A percentile compares a stretch with the other conserved stretches of the same genome.
Conservation (phyloP, 2,113 vertebrate genomes). For the Caranx ignobilis region DNA sequence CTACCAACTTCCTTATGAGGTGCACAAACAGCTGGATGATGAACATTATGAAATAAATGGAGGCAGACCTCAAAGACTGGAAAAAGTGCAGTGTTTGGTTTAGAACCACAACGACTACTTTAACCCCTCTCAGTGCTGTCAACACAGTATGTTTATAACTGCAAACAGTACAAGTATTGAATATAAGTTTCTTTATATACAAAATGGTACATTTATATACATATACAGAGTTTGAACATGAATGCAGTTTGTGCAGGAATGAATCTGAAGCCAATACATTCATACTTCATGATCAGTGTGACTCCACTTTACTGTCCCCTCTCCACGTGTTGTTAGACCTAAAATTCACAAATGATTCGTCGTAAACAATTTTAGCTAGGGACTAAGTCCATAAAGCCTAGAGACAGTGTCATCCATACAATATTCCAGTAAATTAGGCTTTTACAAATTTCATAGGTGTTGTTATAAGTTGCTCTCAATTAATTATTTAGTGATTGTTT, state of each 20-base stretch:
- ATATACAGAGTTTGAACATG: slow-evolving; percentile 68
- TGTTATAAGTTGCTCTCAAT: slow-evolving; percentile 15
- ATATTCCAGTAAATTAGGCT: slow-evolving; percentile 37
- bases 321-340: slow-evolving; percentile 28
- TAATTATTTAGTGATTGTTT: not conserved
- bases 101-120: slow-evolving; percentile 63
- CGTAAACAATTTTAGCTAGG: slow-evolving; percentile 62
- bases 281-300: slow-evolving; percentile 49
- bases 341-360: slow-evolving; percentile 36
- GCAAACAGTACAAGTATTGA: slow-evolving; percentile 79
- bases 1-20: slow-evolving; percentile 41
- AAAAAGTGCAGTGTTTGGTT: slow-evolving; percentile 73
- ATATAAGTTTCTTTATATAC: slow-evolving; percentile 81
- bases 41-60: slow-evolving; percentile 38
- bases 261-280: slow-evolving; percentile 74
- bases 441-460: slow-evolving; percentile 16
- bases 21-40: slow-evolving; percentile 33
- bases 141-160: slow-evolving; percentile 70
- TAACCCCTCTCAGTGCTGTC: slow-evolving; percentile 50
- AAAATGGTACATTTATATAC: slow-evolving; percentile 81
- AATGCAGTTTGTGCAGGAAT: slow-evolving; percentile 76
- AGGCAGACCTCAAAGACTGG: slow-evolving; percentile 45
- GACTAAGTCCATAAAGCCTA: slow-evolving; percentile 48
- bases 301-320: slow-evolving; percentile 20
- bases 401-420: slow-evolving; percentile 57